phyloP scores from a whole-genome alignment of 2,797 vertebrate genomes.

The Myioborus melanocephalus region DNA sequence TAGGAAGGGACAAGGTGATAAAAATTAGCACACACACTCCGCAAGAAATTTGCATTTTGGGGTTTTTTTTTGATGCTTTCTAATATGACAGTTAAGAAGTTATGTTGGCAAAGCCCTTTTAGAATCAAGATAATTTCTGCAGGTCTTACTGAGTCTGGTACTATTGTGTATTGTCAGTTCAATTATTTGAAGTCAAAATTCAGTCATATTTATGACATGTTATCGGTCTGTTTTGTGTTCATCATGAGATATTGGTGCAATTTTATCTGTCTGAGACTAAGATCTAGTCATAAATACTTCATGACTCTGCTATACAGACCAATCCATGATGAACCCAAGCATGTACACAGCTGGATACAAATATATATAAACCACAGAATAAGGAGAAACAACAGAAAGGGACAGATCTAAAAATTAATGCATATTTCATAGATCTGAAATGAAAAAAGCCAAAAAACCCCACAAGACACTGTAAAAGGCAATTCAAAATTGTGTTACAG shows the following conservation, averaged over 20 bases:
- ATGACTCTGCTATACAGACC: neutral
- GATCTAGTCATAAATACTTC: constrained; percentile 47
- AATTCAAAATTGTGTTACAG: neutral
- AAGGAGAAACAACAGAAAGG: neutral
- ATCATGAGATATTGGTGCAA: constrained; percentile 16
- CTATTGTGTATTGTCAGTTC: neutral
- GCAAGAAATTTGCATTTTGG: neutral
- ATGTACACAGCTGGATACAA: constrained; percentile 12
- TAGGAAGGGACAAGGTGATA: neutral
- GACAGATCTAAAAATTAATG: neutral
- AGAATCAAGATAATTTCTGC: constrained; percentile 15
- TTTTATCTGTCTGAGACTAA: constrained; percentile 29
- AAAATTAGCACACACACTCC: neutral
- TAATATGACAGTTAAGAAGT: neutral
- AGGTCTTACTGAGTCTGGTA: neutral
- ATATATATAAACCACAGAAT: neutral
- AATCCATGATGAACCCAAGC: neutral
- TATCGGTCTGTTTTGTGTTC: neutral
- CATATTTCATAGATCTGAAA: neutral
- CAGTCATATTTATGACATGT: constrained; percentile 2
- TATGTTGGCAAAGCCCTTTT: constrained; percentile 1
- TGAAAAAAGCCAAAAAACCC: neutral
- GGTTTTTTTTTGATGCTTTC: neutral
- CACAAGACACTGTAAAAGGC: neutral
- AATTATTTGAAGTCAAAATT: constrained; percentile 11